These are phyloP conservation scores for Schrankia costaestrigalis DNA, from an alignment of 2,888 invertebrate genomes.

Conservation along the genomic window DNA sequence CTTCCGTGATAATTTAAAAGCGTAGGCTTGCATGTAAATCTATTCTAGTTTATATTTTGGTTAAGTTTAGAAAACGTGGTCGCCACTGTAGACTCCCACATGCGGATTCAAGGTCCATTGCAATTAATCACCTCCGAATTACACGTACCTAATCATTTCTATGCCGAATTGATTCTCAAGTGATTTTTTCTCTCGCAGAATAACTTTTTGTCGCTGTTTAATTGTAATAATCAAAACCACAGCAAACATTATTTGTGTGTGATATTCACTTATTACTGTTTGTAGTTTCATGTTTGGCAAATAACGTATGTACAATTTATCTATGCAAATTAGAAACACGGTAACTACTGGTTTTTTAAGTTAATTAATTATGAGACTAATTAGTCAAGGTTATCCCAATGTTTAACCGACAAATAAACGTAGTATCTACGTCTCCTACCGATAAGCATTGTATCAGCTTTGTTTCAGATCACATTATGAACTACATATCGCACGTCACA, in stretches of 20 bases:
- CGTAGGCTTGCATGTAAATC: slow-evolving; percentile 14
- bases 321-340: slow-evolving; percentile 19
- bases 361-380: slow-evolving; percentile 17
- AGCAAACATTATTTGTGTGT: no score
- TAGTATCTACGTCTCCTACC: slow-evolving; percentile 9
- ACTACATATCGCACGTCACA: slow-evolving; percentile 2
- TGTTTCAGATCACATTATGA: slow-evolving; percentile 15
- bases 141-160: no score
- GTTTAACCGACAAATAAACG: slow-evolving; percentile 10
- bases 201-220: no score
- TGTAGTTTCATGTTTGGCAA: no score
- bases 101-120: slow-evolving; percentile 55
- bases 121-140: slow-evolving; percentile 48
- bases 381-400: slow-evolving; percentile 28
- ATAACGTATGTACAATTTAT: no score
- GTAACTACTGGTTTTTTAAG: no score
- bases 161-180: no score
- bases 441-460: slow-evolving; percentile 9
- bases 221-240: no score
- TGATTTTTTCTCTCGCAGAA: no score
- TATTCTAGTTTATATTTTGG: slow-evolving; percentile 29
- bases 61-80: slow-evolving; percentile 47
- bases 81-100: slow-evolving; percentile 45
- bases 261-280: no score
- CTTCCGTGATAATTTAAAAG: no score